Evolutionary conservation across 2,797 vertebrate species (phyloP).

Genomic region (Mus minutoides): DNA sequence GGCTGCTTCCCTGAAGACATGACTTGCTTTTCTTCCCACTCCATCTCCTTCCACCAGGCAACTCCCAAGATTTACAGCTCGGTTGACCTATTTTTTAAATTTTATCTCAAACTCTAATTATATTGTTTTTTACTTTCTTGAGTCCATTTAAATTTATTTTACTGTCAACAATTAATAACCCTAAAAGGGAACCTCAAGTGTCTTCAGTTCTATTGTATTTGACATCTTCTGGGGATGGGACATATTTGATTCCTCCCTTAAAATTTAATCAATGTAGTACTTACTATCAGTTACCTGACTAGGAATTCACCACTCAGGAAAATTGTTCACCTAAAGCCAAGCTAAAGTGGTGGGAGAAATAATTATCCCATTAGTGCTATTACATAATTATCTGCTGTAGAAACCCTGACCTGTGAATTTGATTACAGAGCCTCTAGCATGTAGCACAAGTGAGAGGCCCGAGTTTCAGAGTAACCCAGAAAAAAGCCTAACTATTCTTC

Average conservation of each 20-base stretch:
- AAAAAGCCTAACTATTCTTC: not conserved
- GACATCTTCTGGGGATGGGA: not conserved
- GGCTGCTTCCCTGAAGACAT: not conserved
- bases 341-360: not conserved
- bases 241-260: not conserved
- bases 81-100: not conserved
- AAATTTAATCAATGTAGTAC: not conserved
- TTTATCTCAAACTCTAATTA: not conserved
- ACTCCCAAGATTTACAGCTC: not conserved
- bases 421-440: not conserved
- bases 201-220: not conserved
- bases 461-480: not conserved
- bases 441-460: not conserved
- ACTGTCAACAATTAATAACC: not conserved
- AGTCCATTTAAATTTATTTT: not conserved
- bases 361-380: not conserved
- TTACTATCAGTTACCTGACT: not conserved
- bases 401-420: not conserved
- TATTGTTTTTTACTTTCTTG: not conserved
- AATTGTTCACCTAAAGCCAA: not conserved
- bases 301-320: not conserved
- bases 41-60: no score
- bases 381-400: not conserved
- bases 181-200: not conserved
- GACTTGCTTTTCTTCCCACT: no score